Evolutionary conservation across 2,797 vertebrate species (phyloP).

Genomic region (Linurgus olivaceus): DNA sequence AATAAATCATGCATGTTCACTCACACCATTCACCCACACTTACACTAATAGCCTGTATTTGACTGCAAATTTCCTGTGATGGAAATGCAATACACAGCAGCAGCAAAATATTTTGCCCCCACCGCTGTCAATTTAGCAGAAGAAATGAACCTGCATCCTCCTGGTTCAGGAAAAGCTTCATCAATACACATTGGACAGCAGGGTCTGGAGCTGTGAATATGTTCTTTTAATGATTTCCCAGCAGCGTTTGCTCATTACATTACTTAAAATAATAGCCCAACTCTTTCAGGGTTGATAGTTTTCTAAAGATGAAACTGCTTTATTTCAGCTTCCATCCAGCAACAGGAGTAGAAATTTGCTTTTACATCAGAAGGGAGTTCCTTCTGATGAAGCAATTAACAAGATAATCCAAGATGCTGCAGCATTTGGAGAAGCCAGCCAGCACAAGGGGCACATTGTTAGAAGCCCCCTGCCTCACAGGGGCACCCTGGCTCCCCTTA

Average conservation of each 20-base stretch:
- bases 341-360: background rate
- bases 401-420: background rate
- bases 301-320: constrained; percentile 15
- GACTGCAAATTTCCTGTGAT: constrained; percentile 1
- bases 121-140: background rate
- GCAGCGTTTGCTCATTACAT: background rate
- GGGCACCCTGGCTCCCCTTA: constrained; percentile 22
- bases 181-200: background rate
- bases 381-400: background rate
- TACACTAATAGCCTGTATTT: background rate
- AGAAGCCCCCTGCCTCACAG: background rate
- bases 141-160: constrained; percentile 1
- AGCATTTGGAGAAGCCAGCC: background rate
- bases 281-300: background rate
- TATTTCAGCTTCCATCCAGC: background rate
- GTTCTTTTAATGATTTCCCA: constrained; percentile 32
- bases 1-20: background rate
- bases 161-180: constrained; percentile 2
- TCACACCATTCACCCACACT: background rate
- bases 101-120: background rate
- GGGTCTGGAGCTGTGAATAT: background rate
- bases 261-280: constrained; percentile 32
- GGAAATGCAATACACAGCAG: background rate
- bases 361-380: background rate
- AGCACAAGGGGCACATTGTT: constrained; percentile 45